Percentiles rank a stretch among this genome's conserved stretches.
Evolutionary conservation across 2,797 vertebrate genomes (phyloP).

Genomic region (Hippocampus kuda): DNA sequence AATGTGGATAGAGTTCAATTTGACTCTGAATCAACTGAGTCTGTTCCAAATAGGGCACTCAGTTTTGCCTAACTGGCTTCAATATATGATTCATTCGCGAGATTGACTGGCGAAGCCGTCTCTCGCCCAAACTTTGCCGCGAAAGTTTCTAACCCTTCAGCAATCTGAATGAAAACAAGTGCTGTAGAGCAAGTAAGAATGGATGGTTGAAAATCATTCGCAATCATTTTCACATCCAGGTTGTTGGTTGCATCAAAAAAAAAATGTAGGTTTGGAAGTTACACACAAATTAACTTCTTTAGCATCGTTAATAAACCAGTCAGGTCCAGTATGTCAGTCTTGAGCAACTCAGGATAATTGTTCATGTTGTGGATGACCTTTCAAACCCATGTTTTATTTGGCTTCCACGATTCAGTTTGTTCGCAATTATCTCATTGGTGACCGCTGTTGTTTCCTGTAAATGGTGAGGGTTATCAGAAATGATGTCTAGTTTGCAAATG

Average conservation of each 20-base stretch:
- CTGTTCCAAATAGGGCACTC: background rate
- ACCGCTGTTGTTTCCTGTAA: background rate
- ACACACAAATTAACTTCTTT: no score
- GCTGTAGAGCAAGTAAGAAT: background rate
- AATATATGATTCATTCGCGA: background rate
- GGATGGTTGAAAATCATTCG: background rate
- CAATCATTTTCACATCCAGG: no score
- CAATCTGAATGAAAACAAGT: background rate
- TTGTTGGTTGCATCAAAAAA: no score
- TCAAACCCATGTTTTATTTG: no score
- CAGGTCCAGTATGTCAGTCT: no score
- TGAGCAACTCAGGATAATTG: no score
- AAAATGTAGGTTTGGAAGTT: no score
- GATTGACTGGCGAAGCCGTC: background rate
- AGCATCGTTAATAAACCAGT: no score
- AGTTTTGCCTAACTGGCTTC: background rate
- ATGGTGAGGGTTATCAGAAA: background rate
- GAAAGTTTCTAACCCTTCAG: background rate
- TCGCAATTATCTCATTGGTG: background rate
- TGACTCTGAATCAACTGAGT: background rate
- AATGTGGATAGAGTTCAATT: background rate
- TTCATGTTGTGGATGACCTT: no score
- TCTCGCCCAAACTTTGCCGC: background rate
- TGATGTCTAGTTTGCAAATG: background rate
- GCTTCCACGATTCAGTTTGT: background rate